A percentile compares a stretch with the other conserved stretches of the same genome.
These are phyloP conservation scores for Rattus rattus DNA, from an alignment of 2,113 vertebrate genomes.

Conservation along the genomic window DNA sequence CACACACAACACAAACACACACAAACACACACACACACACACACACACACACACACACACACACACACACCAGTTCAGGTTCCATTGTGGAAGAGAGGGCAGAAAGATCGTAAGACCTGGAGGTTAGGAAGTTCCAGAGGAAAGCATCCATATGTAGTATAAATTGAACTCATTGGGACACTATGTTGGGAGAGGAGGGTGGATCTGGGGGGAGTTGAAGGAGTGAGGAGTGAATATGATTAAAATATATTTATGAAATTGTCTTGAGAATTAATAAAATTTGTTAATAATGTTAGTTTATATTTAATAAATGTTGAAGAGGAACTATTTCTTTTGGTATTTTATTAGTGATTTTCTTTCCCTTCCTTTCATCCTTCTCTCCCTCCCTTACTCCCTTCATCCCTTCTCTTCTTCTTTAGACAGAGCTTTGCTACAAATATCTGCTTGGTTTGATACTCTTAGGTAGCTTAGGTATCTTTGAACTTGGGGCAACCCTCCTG, in stretches of 20 bases:
- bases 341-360: not conserved
- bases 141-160: not conserved
- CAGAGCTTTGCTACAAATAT: not conserved
- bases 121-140: not conserved
- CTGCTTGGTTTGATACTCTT: not conserved
- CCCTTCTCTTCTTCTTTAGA: not conserved
- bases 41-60: not conserved
- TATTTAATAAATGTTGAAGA: slow-evolving; percentile 34
- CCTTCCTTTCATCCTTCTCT: not conserved
- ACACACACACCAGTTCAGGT: not conserved
- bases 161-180: not conserved
- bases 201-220: not conserved
- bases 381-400: not conserved
- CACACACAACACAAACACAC: too few species aligned
- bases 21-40: not conserved
- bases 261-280: not conserved
- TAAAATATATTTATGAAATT: not conserved
- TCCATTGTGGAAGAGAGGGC: not conserved
- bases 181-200: not conserved
- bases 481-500: not conserved
- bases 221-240: not conserved
- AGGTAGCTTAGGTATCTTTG: not conserved
- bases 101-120: not conserved
- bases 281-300: not conserved
- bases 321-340: slow-evolving; percentile 28